Evolutionary conservation across 2,113 vertebrate genomes (phyloP).

Genomic region (Callorhinus ursinus): DNA sequence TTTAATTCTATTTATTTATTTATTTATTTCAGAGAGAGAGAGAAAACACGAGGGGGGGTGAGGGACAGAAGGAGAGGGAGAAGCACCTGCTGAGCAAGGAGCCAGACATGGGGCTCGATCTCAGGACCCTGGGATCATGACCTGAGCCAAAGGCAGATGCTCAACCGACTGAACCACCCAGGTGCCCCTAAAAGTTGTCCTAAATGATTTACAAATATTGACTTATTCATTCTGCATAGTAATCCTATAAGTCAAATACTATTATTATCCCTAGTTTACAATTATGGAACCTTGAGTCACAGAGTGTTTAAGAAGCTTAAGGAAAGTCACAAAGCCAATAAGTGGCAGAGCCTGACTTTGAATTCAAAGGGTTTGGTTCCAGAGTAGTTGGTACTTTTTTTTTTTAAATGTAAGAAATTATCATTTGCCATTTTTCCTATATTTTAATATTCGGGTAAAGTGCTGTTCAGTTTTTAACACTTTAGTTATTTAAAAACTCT

Average conservation of each 20-base stretch:
- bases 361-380: neutral
- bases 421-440: neutral
- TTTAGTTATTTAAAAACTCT: constrained; percentile 12
- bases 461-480: neutral
- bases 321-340: neutral
- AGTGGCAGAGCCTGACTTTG: neutral
- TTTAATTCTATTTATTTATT: no score
- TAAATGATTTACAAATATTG: neutral
- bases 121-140: no score
- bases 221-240: neutral
- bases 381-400: neutral
- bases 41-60: no score
- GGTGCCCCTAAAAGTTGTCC: neutral
- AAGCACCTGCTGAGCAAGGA: no score
- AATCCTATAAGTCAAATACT: neutral
- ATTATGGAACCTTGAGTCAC: neutral
- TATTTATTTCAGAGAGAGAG: no score
- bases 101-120: no score
- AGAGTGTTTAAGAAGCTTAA: neutral
- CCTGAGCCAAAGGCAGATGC: no score
- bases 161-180: neutral
- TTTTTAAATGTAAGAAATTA: neutral
- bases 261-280: neutral
- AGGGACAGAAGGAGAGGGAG: no score
- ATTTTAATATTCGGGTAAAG: neutral